Evolutionary conservation across 53 echinoderm and acorn worm genomes (phyloP).

Genomic region (Echinometra lucunter): DNA sequence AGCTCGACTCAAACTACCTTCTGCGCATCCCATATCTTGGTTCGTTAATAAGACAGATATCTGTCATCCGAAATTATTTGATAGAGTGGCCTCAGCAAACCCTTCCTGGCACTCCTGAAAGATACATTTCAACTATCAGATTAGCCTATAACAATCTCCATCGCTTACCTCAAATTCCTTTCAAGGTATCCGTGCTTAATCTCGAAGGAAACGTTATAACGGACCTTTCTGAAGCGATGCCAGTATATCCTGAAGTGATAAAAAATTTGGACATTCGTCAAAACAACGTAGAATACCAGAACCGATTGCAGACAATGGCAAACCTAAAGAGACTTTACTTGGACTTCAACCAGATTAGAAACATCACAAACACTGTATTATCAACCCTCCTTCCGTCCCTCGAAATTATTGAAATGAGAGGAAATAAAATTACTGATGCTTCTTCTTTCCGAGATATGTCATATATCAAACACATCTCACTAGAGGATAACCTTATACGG

Average conservation of each 20-base stretch:
- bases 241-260: not conserved
- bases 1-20: not conserved
- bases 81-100: not conserved
- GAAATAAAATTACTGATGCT: not conserved
- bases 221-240: not conserved
- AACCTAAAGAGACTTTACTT: not conserved
- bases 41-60: not conserved
- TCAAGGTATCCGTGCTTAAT: not conserved
- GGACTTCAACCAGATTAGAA: not conserved
- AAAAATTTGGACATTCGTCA: not conserved
- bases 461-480: not conserved
- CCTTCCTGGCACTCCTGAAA: not conserved
- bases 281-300: not conserved
- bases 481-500: too few species aligned
- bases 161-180: not conserved
- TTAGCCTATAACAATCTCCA: not conserved
- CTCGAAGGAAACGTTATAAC: not conserved
- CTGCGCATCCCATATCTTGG: not conserved
- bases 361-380: not conserved
- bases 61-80: not conserved
- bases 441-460: not conserved
- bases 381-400: not conserved
- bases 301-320: not conserved
- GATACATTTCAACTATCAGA: not conserved
- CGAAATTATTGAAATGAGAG: not conserved